Base-by-base conservation (phyloP, 2,113 vertebrate species). In the Lepus europaeus region DNA sequence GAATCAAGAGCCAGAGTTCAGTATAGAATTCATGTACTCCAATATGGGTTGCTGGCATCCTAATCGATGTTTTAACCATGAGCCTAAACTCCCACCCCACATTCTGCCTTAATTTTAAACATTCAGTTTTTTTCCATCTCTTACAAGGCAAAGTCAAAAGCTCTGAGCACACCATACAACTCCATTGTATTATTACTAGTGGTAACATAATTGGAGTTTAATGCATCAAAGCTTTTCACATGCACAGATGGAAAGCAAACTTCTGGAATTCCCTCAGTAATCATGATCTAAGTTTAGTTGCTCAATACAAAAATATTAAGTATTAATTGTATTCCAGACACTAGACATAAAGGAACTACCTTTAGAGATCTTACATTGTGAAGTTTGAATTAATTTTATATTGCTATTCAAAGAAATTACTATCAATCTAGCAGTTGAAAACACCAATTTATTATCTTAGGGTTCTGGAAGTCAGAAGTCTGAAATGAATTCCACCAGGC, bases 201-300 rank as follows among this genome's bases (percentile, higher is more conserved):
- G 93, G 59, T 66, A 90, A 95, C 70, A 68, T 94, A 91, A 94
- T 91, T 72, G 61, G 78, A 36, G 53, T 36, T 92, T 92, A 73
- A 70, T 56, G 76, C 95, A 59, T 94, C 87, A 89, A 77, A 89
- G 84, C 89, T 77, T 95, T 76, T 63, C 45, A 51, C 45, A 83
- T 20, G 63, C 76, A 77, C 89, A 96, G 93, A 93, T 95, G 95
- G 94, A 87, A 88, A 72, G 83, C 73, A 76, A 69, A 36, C 79
- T 87, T 56, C 64, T 79, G 33, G 1, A 94, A 95, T 94, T 92
- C 93, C 94, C 96, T 49, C 39, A 78, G 91, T 93, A 92, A 64
- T 45, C 16, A n/a, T 17, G 76, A 92, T 31, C 61, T 73, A 80
- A 69, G 20, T 49, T 53, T 80, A 66, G 53, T 56, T 68, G 59